Conservation (phyloP, 2,113 vertebrate species). For the Malurus cyaneus region DNA sequence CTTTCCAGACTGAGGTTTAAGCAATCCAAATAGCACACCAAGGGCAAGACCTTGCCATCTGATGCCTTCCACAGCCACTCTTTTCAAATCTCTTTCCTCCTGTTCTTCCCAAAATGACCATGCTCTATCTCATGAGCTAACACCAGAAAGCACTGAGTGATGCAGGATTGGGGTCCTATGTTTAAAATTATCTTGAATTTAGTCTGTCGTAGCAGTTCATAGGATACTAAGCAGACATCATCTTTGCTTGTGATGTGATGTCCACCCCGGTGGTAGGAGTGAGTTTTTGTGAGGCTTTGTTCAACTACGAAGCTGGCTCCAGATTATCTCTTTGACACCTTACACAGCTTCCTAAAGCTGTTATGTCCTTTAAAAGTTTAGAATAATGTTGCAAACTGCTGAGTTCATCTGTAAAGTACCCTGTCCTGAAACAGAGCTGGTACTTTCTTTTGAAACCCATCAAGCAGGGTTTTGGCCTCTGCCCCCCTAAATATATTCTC, state of each 20-base stretch:
- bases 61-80: background rate
- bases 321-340: background rate
- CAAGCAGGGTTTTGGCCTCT: background rate
- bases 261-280: background rate
- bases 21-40: background rate
- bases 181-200: background rate
- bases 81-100: background rate
- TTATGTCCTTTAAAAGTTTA: background rate
- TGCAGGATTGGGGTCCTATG: background rate
- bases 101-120: background rate
- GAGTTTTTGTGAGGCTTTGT: background rate
- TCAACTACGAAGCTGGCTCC: background rate
- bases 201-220: background rate
- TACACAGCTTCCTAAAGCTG: background rate
- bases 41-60: background rate
- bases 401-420: background rate
- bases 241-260: background rate
- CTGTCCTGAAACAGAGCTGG: background rate
- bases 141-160: background rate
- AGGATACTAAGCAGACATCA: background rate
- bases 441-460: background rate
- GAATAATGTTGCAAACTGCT: background rate
- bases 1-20: background rate
- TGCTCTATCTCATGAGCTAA: background rate
- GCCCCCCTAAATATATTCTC: fast-evolving